Evolutionary conservation across 2,797 vertebrate genomes (phyloP).

Genomic region (Sebastes reedi): DNA sequence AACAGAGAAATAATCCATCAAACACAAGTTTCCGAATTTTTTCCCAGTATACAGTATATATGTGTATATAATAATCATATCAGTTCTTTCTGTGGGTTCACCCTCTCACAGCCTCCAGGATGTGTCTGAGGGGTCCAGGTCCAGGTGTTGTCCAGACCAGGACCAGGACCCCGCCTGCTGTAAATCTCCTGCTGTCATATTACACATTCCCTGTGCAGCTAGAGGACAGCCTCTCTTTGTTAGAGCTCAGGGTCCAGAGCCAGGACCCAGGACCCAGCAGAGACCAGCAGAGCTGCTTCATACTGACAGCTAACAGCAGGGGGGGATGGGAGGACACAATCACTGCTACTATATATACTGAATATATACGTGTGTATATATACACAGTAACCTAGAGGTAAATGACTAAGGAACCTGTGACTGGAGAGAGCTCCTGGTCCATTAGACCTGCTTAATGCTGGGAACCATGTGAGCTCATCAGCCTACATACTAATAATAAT

Average conservation of each 20-base stretch:
- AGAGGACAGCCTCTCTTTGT: conserved; percentile 62
- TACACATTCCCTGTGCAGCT: conserved; percentile 57
- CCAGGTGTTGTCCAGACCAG: conserved; percentile 40
- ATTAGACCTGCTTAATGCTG: too few relatives aligned
- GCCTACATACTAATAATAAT: too few relatives aligned
- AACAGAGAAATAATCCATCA: too few relatives aligned
- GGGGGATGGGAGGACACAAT: background rate
- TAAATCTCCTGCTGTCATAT: conserved; percentile 50
- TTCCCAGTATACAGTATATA: too few relatives aligned
- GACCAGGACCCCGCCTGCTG: background rate
- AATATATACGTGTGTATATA: background rate
- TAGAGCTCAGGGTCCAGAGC: conserved; percentile 23
- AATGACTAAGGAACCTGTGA: background rate
- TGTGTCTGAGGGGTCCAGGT: background rate
- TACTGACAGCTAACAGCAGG: background rate
- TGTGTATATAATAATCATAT: background rate
- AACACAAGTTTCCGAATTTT: too few relatives aligned
- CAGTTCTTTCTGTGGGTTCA: background rate
- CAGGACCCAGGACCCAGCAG: background rate
- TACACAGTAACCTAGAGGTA: background rate
- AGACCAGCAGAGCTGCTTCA: conserved; percentile 6
- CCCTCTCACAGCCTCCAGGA: background rate
- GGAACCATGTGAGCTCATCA: too few relatives aligned
- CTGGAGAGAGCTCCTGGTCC: background rate
- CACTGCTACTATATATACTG: background rate